These are phyloP conservation scores for Nymphicus hollandicus DNA, from an alignment of 2,113 vertebrate genomes.

Conservation along the genomic window DNA sequence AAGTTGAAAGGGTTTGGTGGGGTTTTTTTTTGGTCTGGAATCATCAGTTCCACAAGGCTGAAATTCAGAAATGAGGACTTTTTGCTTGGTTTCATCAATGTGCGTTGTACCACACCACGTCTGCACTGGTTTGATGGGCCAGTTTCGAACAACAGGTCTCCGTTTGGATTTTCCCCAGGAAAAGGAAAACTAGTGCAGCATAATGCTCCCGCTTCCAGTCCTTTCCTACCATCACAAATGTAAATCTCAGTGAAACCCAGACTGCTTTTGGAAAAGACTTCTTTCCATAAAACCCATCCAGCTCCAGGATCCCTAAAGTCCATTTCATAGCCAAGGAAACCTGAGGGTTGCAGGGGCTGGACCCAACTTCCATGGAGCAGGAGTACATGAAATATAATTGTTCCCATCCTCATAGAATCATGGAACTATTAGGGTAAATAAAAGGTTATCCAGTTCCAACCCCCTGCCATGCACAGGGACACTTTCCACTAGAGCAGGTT, in stretches of 20 bases:
- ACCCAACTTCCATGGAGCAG: background rate
- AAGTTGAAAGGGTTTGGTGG: conserved; percentile 63
- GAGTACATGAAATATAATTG: fast-evolving
- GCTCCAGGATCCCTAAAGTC: background rate
- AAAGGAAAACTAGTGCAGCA: background rate
- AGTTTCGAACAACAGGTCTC: conserved; percentile 33
- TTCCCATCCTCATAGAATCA: background rate
- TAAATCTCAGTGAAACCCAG: background rate
- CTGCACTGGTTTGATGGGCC: conserved; percentile 39
- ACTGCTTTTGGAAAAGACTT: background rate
- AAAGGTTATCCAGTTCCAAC: background rate
- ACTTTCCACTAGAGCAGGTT: background rate
- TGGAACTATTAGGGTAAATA: background rate
- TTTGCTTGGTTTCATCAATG: background rate
- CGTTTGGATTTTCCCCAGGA: conserved; percentile 11
- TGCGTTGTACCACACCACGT: background rate
- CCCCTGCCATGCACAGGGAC: background rate
- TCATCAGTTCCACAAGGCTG: conserved; percentile 21
- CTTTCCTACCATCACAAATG: background rate
- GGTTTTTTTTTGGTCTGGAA: conserved; percentile 26
- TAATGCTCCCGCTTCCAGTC: background rate
- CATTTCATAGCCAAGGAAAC: background rate
- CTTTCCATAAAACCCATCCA: background rate
- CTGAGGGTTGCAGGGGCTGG: fast-evolving
- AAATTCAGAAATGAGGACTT: conserved; percentile 20